Conservation (phyloP, 2,797 vertebrate species). For the Avahi laniger region DNA sequence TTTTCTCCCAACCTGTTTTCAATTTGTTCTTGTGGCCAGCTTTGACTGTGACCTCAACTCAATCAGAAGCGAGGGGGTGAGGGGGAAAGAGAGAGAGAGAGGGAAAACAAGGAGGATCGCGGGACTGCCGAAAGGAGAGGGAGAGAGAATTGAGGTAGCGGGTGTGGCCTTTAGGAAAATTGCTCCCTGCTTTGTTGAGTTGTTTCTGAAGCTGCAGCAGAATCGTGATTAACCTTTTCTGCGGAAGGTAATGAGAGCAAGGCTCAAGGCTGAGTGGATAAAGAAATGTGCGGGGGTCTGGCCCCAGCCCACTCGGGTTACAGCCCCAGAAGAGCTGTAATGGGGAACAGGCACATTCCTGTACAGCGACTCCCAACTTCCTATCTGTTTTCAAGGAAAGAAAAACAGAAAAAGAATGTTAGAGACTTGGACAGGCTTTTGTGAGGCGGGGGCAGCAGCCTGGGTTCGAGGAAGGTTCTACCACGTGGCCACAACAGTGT, state of each 20-base stretch:
- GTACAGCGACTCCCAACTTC: conserved; percentile 81
- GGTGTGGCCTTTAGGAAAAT: conserved; percentile 68
- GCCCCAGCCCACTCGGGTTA: conserved; percentile 83
- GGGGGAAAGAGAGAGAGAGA: background rate
- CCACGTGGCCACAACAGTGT: background rate
- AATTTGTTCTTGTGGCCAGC: conserved; percentile 83
- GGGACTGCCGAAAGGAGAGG: background rate
- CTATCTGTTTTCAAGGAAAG: conserved; percentile 86
- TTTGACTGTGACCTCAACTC: conserved; percentile 82
- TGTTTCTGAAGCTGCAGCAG: conserved; percentile 80
- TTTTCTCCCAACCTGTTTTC: conserved; percentile 84
- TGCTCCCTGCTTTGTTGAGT: conserved; percentile 74
- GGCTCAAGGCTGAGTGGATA: conserved; percentile 80
- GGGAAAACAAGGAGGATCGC: conserved; percentile 40
- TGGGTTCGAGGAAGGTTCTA: conserved; percentile 58
- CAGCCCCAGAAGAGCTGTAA: conserved; percentile 86
- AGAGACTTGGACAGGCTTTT: conserved; percentile 77
- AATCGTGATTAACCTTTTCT: conserved; percentile 81
- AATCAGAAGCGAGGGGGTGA: conserved; percentile 76
- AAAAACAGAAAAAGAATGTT: conserved; percentile 84
- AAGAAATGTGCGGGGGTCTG: conserved; percentile 84
- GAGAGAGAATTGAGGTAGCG: background rate
- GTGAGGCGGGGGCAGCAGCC: conserved; percentile 67
- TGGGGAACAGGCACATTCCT: conserved; percentile 87
- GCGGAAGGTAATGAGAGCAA: conserved; percentile 82